Evolutionary conservation across 1,140 invertebrate genomes (phyloP), one percentile per base, ranked within the genome.

Genomic region (Zaprionus ghesquierei): DNA sequence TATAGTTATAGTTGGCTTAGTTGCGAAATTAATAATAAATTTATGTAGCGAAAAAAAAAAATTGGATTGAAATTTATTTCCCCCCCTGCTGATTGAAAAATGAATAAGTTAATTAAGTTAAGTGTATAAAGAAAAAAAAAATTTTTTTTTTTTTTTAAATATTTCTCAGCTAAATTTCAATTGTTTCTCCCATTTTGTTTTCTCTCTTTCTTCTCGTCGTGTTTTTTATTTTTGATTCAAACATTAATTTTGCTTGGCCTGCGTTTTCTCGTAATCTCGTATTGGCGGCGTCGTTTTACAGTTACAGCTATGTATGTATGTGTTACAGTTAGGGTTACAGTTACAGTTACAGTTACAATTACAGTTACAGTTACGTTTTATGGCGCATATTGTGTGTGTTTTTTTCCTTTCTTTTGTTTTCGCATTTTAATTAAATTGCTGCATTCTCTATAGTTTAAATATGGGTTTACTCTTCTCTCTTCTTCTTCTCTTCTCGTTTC

Each of bases 381-480:
- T 74, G 66, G 71, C 66, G 66, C 65, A 74, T 74, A 74, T 71
- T 38, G n/a, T 64, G 12, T 44, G n/a, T 31, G 23, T 35, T 12
- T 55, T 12, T 53, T 12, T 54, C 66, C 31, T 59, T 38, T 41
- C 8, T 58, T 77, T 31, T 66, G 15, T 50, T 50, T 65, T 65
- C 18, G 41, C 41, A 46, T 46, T 46, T 46, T 46, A 46, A 46
- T 22, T 46, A 46, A 46, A 46, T 10, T 46, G 18, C 41, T 46
- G 41, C 41, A 46, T 46, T 50, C n/a, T 58, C 56, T 46, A 18
- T 63, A 33, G 68, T 56, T 72, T 41, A 65, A 79, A 51, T 63
- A 63, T 25, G 49, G 53, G 20, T 41, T 53, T 15, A 4, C 13
- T 23, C 18, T 59, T 31, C 51, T 60, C 13, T 33, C 12, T n/a